Conservation (phyloP, 2,888 invertebrate species). For the Cenopis cana region DNA sequence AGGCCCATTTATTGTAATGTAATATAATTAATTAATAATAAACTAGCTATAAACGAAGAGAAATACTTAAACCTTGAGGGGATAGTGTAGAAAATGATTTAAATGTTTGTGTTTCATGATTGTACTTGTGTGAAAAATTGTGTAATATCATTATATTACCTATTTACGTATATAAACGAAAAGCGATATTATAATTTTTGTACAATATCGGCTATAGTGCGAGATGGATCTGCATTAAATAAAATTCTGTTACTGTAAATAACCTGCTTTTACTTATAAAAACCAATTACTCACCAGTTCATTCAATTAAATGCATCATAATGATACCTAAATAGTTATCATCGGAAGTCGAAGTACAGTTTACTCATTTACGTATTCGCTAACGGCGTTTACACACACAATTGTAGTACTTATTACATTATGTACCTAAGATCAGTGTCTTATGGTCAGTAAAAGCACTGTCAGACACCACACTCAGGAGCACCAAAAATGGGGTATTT, state of each 20-base stretch:
- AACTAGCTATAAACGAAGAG: constrained; percentile 73
- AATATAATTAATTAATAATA: constrained; percentile 76
- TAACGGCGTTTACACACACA: too few species aligned
- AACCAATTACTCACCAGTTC: neutral
- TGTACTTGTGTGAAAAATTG: constrained; percentile 81
- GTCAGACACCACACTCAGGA: too few species aligned
- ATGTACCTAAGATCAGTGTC: neutral
- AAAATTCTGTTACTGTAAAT: constrained; percentile 84
- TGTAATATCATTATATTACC: constrained; percentile 78
- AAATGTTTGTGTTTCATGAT: constrained; percentile 82
- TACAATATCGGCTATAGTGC: constrained; percentile 84
- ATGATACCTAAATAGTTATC: neutral
- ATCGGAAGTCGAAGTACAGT: neutral
- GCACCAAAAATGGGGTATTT: too few species aligned
- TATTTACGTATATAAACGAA: constrained; percentile 70
- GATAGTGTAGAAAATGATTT: constrained; percentile 77
- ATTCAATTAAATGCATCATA: neutral
- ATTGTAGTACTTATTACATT: too few species aligned
- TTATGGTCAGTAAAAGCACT: neutral
- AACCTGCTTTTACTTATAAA: constrained; percentile 59
- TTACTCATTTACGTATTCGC: neutral
- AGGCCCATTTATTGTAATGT: constrained; percentile 84
- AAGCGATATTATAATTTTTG: constrained; percentile 82
- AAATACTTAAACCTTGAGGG: constrained; percentile 79
- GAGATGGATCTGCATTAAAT: constrained; percentile 83